Evolutionary conservation across 2,113 vertebrate species (phyloP).

Genomic region (Plestiodon gilberti): DNA sequence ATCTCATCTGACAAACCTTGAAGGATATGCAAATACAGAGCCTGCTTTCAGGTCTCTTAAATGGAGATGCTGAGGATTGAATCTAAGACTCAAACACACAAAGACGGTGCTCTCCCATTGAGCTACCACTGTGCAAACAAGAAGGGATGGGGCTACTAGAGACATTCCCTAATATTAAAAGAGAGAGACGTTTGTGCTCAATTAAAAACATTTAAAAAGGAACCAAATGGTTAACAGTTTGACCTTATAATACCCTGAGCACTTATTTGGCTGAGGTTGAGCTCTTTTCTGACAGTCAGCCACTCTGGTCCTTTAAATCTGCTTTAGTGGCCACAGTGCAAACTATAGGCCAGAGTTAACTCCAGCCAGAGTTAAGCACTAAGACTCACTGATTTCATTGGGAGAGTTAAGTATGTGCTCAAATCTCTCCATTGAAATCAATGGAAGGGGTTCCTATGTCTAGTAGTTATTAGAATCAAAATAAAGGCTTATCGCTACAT

Average conservation of each 20-base stretch:
- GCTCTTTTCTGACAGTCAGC: neutral
- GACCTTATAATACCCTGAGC: neutral
- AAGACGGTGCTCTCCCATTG: neutral
- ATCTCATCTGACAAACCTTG: neutral
- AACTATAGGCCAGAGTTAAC: neutral
- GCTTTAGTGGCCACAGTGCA: neutral
- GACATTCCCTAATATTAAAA: neutral
- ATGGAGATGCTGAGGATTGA: neutral
- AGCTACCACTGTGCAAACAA: neutral
- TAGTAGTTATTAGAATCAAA: neutral
- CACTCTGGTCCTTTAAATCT: neutral
- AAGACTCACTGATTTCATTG: neutral
- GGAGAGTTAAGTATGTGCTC: neutral
- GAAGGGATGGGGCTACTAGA: neutral
- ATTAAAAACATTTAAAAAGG: neutral
- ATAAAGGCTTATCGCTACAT: neutral
- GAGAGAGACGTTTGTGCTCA: neutral
- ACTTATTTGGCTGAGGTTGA: neutral
- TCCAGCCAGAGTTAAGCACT: neutral
- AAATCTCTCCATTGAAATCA: neutral
- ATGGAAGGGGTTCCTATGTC: neutral
- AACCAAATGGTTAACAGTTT: neutral
- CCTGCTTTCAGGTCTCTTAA: neutral
- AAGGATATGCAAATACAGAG: neutral
- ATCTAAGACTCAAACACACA: neutral